Conservation (phyloP, 2,797 vertebrate genomes). For the Notolabrus celidotus region DNA sequence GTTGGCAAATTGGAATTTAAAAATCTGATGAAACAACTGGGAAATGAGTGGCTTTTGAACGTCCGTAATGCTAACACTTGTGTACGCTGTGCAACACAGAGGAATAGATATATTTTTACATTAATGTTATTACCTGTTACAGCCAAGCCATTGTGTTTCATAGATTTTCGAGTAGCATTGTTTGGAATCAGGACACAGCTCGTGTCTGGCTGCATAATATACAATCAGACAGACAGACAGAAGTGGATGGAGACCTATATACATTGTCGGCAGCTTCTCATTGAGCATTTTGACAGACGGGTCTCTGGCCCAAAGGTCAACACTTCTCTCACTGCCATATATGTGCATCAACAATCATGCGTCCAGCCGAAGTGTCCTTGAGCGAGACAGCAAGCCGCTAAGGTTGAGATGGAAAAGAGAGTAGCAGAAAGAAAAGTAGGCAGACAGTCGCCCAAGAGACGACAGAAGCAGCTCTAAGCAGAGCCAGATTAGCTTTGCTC, state of each 20-base stretch:
- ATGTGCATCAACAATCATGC: conserved; percentile 38
- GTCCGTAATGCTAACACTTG: too few species aligned
- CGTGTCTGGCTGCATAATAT: neutral
- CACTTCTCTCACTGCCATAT: conserved; percentile 24
- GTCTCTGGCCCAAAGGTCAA: conserved; percentile 52
- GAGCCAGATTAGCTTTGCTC: conserved; percentile 78
- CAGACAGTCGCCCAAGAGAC: conserved; percentile 36
- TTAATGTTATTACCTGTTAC: too few species aligned
- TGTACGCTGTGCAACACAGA: too few species aligned
- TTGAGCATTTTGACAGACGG: conserved; percentile 44
- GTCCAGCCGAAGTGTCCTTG: conserved; percentile 64
- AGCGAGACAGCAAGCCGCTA: conserved; percentile 42
- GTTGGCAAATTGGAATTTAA: too few species aligned
- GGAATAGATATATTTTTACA: too few species aligned
- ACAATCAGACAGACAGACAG: conserved; percentile 1
- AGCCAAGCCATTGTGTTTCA: too few species aligned
- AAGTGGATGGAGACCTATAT: conserved; percentile 26
- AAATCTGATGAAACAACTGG: too few species aligned
- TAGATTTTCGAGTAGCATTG: too few species aligned
- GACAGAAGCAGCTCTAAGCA: conserved; percentile 52
- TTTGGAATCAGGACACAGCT: too few species aligned
- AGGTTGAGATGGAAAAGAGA: conserved; percentile 9
- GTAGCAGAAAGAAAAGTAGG: conserved; percentile 10
- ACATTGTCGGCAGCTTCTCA: conserved; percentile 25
- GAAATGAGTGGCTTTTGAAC: too few species aligned